Evolutionary conservation across 1,140 invertebrate genomes (phyloP).

Genomic region (Neotoxoptera formosana): DNA sequence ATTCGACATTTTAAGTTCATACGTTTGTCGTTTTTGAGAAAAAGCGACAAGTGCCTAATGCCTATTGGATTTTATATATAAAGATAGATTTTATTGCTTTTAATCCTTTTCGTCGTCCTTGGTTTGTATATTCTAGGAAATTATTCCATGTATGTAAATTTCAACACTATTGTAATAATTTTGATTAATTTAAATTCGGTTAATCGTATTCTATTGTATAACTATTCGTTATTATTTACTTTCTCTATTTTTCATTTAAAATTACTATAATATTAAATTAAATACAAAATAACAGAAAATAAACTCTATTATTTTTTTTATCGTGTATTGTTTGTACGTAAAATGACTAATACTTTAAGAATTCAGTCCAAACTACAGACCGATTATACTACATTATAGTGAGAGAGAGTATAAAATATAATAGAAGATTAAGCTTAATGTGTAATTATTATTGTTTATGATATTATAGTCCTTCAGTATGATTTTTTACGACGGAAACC

Average conservation of each 20-base stretch:
- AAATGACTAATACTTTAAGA: background rate
- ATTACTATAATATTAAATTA: background rate
- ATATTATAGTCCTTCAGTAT: background rate
- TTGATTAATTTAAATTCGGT: background rate
- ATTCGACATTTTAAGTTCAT: too few relatives aligned
- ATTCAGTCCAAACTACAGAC: background rate
- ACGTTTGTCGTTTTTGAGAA: too few relatives aligned
- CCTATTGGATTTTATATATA: too few relatives aligned
- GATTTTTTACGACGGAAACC: background rate
- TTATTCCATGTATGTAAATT: background rate
- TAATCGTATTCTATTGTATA: background rate
- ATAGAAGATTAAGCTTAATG: background rate
- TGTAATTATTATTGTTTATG: slow-evolving; percentile 13
- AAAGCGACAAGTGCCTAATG: too few relatives aligned
- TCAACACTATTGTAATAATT: background rate
- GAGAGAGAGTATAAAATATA: background rate
- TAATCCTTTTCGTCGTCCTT: background rate
- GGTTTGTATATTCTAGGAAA: background rate
- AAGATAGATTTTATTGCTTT: background rate
- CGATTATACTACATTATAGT: background rate
- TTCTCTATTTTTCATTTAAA: background rate
- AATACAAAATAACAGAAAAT: background rate
- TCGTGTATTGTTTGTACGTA: background rate
- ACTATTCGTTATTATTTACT: background rate
- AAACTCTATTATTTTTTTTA: background rate